phyloP scores from a whole-genome alignment of 2,797 vertebrate species.

The Nothura maculosa region DNA sequence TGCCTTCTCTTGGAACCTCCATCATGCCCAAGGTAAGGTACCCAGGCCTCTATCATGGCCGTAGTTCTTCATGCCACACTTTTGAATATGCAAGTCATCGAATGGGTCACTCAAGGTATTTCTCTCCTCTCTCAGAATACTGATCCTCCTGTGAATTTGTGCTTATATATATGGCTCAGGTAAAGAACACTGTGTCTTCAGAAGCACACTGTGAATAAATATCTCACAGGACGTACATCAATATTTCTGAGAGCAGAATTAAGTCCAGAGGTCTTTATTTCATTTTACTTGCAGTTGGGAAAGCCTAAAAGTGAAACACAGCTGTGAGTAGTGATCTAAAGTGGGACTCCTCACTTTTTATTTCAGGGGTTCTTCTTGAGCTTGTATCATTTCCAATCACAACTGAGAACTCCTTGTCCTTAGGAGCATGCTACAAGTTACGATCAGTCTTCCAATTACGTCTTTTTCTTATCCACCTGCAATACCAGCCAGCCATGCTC shows the following conservation, averaged over 20 bases:
- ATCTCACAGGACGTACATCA: accelerated
- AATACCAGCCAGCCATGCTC: not conserved
- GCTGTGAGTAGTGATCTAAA: not conserved
- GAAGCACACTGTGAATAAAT: not conserved
- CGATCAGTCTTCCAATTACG: not conserved
- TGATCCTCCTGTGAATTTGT: accelerated
- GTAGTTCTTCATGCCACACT: not conserved
- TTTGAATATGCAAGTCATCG: not conserved
- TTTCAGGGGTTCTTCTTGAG: not conserved
- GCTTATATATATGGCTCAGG: accelerated
- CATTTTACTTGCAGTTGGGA: not conserved
- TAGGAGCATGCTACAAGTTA: not conserved
- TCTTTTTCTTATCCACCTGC: not conserved
- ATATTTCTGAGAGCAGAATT: not conserved
- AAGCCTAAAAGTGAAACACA: not conserved
- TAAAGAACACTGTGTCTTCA: not conserved
- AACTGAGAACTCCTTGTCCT: not conserved
- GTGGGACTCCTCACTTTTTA: not conserved
- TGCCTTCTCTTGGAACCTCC: not conserved
- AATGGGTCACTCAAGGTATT: not conserved
- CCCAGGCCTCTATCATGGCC: not conserved
- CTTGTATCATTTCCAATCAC: not conserved
- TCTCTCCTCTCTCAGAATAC: not conserved
- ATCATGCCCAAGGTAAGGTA: not conserved
- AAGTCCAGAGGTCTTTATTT: not conserved